Percentiles rank a stretch among this genome's conserved stretches.
These are phyloP conservation scores for Eclectus roratus DNA, from an alignment of 2,113 vertebrate genomes.

Conservation along the genomic window DNA sequence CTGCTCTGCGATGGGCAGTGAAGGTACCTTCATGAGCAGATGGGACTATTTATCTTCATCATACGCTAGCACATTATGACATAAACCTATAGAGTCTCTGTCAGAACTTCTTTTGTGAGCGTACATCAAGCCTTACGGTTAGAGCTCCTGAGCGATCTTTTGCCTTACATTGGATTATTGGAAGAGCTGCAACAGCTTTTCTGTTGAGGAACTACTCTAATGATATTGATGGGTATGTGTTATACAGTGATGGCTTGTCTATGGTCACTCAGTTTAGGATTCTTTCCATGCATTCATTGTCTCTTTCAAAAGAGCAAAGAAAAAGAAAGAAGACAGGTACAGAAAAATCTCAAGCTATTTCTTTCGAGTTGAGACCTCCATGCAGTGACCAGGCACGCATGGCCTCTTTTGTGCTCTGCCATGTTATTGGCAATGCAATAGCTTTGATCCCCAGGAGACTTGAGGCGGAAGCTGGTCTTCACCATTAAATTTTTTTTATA, in stretches of 20 bases:
- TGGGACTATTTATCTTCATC: not conserved
- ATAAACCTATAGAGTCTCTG: not conserved
- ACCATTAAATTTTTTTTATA: slow-evolving; percentile 83
- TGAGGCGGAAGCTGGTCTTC: slow-evolving; percentile 80
- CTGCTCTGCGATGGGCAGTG: not conserved
- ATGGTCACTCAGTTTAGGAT: not conserved
- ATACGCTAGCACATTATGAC: not conserved
- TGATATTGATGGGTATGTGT: not conserved
- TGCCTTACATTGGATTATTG: not conserved
- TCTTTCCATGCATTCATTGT: not conserved
- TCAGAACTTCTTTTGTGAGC: not conserved
- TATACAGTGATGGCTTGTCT: not conserved
- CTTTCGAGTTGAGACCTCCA: not conserved
- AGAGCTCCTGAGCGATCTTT: not conserved
- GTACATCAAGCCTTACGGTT: not conserved
- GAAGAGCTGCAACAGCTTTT: not conserved
- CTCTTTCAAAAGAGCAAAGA: not conserved
- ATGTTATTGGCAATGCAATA: slow-evolving; percentile 42
- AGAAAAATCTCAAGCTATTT: not conserved
- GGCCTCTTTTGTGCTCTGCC: slow-evolving; percentile 5
- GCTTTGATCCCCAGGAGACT: slow-evolving; percentile 78
- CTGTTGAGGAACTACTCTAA: not conserved
- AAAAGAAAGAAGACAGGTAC: not conserved
- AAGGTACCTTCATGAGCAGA: not conserved
- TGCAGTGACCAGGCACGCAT: accelerated